A percentile compares a stretch with the other conserved stretches of the same genome.
phyloP scores from a whole-genome alignment of 2,113 vertebrate species.

The Spheniscus mendiculus region DNA sequence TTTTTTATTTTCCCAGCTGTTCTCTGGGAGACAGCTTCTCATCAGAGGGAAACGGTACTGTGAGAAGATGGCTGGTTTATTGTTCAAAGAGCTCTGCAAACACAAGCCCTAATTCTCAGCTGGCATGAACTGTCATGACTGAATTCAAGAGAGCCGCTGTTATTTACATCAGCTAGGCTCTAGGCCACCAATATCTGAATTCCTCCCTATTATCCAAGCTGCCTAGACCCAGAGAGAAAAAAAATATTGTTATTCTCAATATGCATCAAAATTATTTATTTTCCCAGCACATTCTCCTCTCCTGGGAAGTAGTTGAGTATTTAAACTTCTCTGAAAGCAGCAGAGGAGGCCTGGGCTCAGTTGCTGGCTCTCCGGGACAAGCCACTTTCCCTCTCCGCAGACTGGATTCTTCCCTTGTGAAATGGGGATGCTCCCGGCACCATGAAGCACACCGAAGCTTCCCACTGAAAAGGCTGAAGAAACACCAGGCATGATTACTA shows the following conservation, averaged over 20 bases:
- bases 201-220: background rate
- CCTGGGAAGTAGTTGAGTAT: background rate
- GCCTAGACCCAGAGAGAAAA: background rate
- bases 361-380: background rate
- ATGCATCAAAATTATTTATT: background rate
- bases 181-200: background rate
- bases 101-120: background rate
- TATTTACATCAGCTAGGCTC: background rate
- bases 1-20: background rate
- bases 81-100: background rate
- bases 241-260: background rate
- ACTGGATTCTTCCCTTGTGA: background rate
- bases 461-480: background rate
- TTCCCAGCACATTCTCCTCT: background rate
- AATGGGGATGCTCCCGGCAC: background rate
- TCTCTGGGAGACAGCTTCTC: background rate
- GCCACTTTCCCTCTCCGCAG: background rate
- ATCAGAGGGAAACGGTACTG: background rate
- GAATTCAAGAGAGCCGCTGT: background rate
- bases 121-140: background rate
- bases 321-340: background rate
- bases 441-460: background rate
- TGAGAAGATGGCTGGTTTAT: background rate
- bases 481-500: rapidly evolving
- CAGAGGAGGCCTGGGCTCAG: background rate